These are phyloP conservation scores for Microcebus ravelobensis DNA, from an alignment of 2,113 vertebrate genomes.

Conservation along the genomic window DNA sequence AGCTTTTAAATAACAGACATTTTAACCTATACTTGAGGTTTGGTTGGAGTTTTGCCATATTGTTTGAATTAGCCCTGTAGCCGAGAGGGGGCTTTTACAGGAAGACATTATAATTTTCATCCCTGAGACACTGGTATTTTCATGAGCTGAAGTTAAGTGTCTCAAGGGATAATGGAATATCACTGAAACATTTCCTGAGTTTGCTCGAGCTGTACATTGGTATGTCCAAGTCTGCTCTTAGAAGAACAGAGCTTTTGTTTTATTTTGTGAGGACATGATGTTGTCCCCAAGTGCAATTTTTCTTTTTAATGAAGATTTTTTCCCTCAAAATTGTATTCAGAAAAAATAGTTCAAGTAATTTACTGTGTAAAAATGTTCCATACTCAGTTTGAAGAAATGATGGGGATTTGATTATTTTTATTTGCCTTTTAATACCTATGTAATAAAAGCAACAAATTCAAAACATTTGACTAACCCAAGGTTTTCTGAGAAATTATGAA, in stretches of 20 bases:
- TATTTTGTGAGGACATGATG: slow-evolving; percentile 72
- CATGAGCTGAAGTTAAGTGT: slow-evolving; percentile 83
- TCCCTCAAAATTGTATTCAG: slow-evolving; percentile 44
- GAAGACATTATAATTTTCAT: slow-evolving; percentile 85
- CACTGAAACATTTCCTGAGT: slow-evolving; percentile 88
- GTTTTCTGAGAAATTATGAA: slow-evolving; percentile 45
- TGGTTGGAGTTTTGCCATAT: slow-evolving; percentile 82
- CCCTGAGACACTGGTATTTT: slow-evolving; percentile 84
- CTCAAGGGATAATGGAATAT: slow-evolving; percentile 84
- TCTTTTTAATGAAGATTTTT: slow-evolving; percentile 5
- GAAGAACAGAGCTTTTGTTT: slow-evolving; percentile 82
- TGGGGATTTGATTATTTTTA: slow-evolving; percentile 24
- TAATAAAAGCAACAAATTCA: slow-evolving; percentile 38
- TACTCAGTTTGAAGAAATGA: slow-evolving; percentile 27
- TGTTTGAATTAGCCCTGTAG: slow-evolving; percentile 84
- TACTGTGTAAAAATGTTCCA: slow-evolving; percentile 52
- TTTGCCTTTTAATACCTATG: slow-evolving; percentile 41
- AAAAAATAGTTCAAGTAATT: slow-evolving; percentile 49
- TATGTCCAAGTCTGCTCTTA: slow-evolving; percentile 81
- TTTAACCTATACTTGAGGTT: slow-evolving; percentile 72
- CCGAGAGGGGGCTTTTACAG: slow-evolving; percentile 76
- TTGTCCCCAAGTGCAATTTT: slow-evolving; percentile 65
- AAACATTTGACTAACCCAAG: neutral
- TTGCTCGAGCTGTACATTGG: slow-evolving; percentile 78
- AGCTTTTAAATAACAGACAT: slow-evolving; percentile 54